Evolutionary conservation across 2,888 invertebrate genomes (phyloP), one percentile per base, ranked within the genome.

Genomic region (Neoitamus cyanurus): DNA sequence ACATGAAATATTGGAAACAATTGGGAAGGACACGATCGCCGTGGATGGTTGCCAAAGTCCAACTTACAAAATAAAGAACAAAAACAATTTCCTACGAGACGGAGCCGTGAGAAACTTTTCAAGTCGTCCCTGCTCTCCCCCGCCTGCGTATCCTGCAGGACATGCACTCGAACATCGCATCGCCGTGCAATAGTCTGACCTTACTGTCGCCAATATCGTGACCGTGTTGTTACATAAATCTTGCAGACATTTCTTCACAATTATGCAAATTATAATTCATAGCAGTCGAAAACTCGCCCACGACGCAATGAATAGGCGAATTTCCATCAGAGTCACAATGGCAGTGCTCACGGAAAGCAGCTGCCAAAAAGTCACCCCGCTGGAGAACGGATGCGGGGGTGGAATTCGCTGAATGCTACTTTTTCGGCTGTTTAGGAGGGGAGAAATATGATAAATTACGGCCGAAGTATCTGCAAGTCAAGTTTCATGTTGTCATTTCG

Each of bases 1-100:
- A 42, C 9, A 78, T 58, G 15, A 78, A 78, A 78, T 78, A 78
- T 77, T 78, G 31, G 48, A 78, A 48, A 28, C 78, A 48, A n/a
- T 48, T 75, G 42, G 42, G 75, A 75, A 75, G 42, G 37, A 58
- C n/a, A 78, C 58, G 25, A 58, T 78, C 48, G 9, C 20, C 15
- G 48, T 78, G 78, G 75, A 75, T 75, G 25, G 4, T 37, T 75
- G 75, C 75, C 75, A 75, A 75, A 75, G 28, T 25, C 42, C 20
- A 42, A 42, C 4, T 7, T 20, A 75, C 28, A 75, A 75, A 75
- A 42, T 15, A 15, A 7, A 48, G 20, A 6, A 58, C 15, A 25
- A 20, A 58, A 58, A 75, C 28, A 42, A 20, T 34, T 75, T 46
- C 11, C 75, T 42, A 42, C n/a, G 6, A 28, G 30, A 25, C 11